A percentile compares a stretch with the other conserved stretches of the same genome.
Evolutionary conservation across 2,113 vertebrate species (phyloP).

Genomic region (Malurus melanocephalus): DNA sequence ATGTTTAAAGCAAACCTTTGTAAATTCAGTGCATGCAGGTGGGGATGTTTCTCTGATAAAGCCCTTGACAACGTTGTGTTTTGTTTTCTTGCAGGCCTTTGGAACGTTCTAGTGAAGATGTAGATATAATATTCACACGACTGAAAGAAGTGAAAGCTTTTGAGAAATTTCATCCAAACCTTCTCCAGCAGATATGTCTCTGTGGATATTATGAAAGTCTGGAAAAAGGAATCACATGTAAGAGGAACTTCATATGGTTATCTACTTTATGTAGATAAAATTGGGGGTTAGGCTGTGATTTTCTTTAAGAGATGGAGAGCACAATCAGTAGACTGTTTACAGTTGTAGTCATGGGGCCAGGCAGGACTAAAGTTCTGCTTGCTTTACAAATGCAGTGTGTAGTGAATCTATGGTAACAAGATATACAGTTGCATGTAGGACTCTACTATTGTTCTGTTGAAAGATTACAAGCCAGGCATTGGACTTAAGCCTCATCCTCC

Average conservation of each 20-base stretch:
- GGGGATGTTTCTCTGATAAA: neutral
- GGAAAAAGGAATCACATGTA: slow-evolving; percentile 95
- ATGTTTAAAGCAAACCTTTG: neutral
- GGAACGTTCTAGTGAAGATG: slow-evolving; percentile 92
- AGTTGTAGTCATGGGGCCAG: neutral
- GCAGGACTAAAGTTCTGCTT: slow-evolving; percentile 4
- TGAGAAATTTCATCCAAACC: slow-evolving; percentile 89
- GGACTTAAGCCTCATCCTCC: neutral
- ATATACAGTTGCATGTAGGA: neutral
- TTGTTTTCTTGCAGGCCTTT: slow-evolving; percentile 78
- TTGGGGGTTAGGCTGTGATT: neutral
- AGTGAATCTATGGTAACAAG: slow-evolving; percentile 9
- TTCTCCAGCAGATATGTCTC: slow-evolving; percentile 94
- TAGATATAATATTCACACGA: slow-evolving; percentile 92
- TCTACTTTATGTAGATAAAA: neutral
- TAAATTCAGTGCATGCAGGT: neutral
- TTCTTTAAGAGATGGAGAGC: neutral
- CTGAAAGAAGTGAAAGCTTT: slow-evolving; percentile 94
- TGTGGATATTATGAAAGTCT: slow-evolving; percentile 93
- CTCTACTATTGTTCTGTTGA: neutral
- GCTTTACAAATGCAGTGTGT: neutral
- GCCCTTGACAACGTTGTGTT: neutral
- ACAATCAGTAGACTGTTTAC: neutral
- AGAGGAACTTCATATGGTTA: slow-evolving; percentile 48
- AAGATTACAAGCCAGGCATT: neutral